Conservation (phyloP, 2,888 invertebrate genomes). For the Hirtodrosophila cameraria region DNA sequence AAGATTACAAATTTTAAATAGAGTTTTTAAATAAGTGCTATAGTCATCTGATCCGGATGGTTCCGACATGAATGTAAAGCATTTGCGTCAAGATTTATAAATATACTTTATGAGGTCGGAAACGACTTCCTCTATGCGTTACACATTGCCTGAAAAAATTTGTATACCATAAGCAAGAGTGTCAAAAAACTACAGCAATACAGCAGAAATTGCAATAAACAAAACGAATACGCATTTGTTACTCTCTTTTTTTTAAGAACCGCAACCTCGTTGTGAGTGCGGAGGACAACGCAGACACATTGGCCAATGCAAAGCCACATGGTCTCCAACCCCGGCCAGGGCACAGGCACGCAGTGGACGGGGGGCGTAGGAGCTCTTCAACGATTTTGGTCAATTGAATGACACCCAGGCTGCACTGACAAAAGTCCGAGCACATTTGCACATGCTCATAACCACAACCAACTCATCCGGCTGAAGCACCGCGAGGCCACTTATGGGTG, state of each 20-base stretch:
- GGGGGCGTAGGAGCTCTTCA: constrained; percentile 25
- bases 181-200: background rate
- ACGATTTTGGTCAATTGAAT: constrained; percentile 63
- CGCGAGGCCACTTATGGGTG: constrained; percentile 64
- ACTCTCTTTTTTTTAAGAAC: constrained; percentile 21
- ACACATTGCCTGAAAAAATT: too few relatives aligned
- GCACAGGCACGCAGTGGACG: background rate
- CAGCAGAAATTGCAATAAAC: constrained; percentile 64
- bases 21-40: too few relatives aligned
- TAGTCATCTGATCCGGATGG: too few relatives aligned
- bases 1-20: too few relatives aligned
- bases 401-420: constrained; percentile 40
- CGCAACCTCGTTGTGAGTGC: constrained; percentile 16
- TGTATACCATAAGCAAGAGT: constrained; percentile 27
- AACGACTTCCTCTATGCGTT: too few relatives aligned
- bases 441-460: constrained; percentile 61
- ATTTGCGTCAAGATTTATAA: too few relatives aligned
- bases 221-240: constrained; percentile 61
- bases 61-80: too few relatives aligned
- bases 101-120: too few relatives aligned
- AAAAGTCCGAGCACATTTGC: constrained; percentile 19
- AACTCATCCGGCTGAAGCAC: constrained; percentile 44
- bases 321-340: constrained; percentile 1
- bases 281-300: constrained; percentile 31
- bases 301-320: constrained; percentile 55